These are phyloP conservation scores for Leptatherina wallacei DNA, from an alignment of 2,797 vertebrate species.

Conservation along the genomic window DNA sequence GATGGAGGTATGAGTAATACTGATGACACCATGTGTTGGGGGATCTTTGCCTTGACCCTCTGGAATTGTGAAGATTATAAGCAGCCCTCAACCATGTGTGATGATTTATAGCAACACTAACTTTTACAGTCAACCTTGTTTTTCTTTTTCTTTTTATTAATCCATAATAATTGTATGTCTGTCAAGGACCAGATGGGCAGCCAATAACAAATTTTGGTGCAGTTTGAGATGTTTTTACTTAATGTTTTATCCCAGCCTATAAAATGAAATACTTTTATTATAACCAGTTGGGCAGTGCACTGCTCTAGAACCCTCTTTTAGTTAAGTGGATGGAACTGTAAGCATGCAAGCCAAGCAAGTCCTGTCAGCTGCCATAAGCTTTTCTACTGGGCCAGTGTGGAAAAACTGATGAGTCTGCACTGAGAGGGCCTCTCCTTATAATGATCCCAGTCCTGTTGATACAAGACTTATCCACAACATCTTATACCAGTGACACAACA, in stretches of 20 bases:
- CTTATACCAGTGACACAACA: background rate
- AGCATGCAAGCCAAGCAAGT: slow-evolving; percentile 46
- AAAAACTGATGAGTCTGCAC: slow-evolving; percentile 64
- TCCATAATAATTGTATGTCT: background rate
- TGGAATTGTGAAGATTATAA: slow-evolving; percentile 12
- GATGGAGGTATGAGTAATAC: slow-evolving; percentile 8
- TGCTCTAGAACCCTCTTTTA: slow-evolving; percentile 15
- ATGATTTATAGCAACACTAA: slow-evolving; percentile 1
- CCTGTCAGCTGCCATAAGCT: slow-evolving; percentile 35
- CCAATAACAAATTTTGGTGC: background rate
- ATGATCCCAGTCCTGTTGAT: slow-evolving; percentile 34
- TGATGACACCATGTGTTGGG: slow-evolving; percentile 1
- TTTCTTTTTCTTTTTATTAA: background rate
- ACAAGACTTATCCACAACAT: slow-evolving; percentile 7
- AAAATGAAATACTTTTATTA: slow-evolving; percentile 43
- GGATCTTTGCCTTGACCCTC: background rate
- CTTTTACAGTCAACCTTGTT: background rate
- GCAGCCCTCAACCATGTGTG: background rate
- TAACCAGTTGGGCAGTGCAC: slow-evolving; percentile 7
- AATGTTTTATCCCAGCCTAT: slow-evolving; percentile 4
- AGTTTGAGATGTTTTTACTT: background rate
- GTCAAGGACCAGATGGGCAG: slow-evolving; percentile 3
- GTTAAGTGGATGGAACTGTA: slow-evolving; percentile 46
- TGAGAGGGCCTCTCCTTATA: slow-evolving; percentile 25
- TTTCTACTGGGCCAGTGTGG: slow-evolving; percentile 22